Evolutionary conservation across 2,797 vertebrate species (phyloP).

Genomic region (Mallotus villosus): DNA sequence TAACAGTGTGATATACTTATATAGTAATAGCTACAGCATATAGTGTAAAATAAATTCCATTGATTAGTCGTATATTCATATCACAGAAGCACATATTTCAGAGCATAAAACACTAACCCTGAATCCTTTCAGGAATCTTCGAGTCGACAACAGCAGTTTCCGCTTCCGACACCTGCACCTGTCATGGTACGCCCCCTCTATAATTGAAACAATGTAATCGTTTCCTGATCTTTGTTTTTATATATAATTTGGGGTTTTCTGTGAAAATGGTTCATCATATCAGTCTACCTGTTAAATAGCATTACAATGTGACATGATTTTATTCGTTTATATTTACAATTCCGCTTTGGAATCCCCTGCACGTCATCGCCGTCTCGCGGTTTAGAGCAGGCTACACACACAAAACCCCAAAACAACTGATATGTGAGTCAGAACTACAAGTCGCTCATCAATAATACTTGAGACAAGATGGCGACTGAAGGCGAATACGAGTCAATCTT

Average conservation of each 20-base stretch:
- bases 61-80: fast-evolving
- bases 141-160: constrained; percentile 53
- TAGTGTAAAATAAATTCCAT: fast-evolving
- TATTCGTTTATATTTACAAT: background rate
- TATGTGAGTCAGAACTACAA: constrained; percentile 39
- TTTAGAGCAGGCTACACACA: background rate
- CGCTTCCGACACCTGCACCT: constrained; percentile 58
- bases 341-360: background rate
- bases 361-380: constrained; percentile 6
- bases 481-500: constrained; percentile 89
- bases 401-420: constrained; percentile 17
- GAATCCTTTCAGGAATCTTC: constrained; percentile 45
- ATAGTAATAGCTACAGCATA: background rate
- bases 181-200: background rate
- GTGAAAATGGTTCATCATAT: background rate
- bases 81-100: background rate
- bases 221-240: background rate
- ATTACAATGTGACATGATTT: no score
- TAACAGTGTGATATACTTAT: background rate
- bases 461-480: constrained; percentile 84
- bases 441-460: constrained; percentile 60
- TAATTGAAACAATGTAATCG: background rate
- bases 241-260: background rate
- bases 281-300: background rate
- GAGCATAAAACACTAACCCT: constrained; percentile 45